Conservation (phyloP, 2,797 vertebrate species). For the Bovichtus variegatus region DNA sequence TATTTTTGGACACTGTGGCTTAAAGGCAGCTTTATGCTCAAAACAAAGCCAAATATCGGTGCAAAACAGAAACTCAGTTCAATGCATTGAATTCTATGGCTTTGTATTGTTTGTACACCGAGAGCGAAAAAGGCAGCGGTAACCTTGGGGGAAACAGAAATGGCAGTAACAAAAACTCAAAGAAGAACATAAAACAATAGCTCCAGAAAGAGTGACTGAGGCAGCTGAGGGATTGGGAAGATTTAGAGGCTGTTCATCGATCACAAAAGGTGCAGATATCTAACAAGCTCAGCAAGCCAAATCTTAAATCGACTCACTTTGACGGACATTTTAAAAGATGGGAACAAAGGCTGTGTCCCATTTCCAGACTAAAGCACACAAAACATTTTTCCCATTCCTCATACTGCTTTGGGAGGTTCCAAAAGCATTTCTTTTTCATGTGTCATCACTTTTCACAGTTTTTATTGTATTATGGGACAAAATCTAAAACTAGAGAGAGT, state of each 20-base stretch:
- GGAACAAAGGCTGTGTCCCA: constrained; percentile 26
- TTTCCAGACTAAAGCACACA: constrained; percentile 25
- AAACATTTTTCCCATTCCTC: constrained; percentile 19
- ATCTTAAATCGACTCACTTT: constrained; percentile 46
- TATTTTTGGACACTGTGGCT: background rate
- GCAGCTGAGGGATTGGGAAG: constrained; percentile 43
- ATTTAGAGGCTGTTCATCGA: constrained; percentile 52
- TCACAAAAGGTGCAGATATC: constrained; percentile 57
- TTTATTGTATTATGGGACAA: background rate
- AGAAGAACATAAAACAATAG: constrained; percentile 35
- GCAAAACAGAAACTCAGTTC: constrained; percentile 14
- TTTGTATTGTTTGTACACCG: constrained; percentile 48
- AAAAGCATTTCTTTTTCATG: background rate
- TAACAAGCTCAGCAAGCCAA: constrained; percentile 43
- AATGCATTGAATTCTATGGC: constrained; percentile 10
- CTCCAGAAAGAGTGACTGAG: constrained; percentile 30
- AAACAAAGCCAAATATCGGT: constrained; percentile 26
- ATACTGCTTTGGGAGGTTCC: constrained; percentile 13
- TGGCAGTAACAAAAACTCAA: constrained; percentile 47
- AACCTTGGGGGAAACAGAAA: constrained; percentile 62
- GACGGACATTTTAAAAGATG: constrained; percentile 45
- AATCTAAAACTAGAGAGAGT: no score
- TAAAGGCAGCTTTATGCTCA: constrained; percentile 35
- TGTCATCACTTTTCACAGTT: constrained; percentile 1
- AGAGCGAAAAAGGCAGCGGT: constrained; percentile 51